Conservation (phyloP, 2,888 invertebrate species). For the Chorisops tibialis region DNA sequence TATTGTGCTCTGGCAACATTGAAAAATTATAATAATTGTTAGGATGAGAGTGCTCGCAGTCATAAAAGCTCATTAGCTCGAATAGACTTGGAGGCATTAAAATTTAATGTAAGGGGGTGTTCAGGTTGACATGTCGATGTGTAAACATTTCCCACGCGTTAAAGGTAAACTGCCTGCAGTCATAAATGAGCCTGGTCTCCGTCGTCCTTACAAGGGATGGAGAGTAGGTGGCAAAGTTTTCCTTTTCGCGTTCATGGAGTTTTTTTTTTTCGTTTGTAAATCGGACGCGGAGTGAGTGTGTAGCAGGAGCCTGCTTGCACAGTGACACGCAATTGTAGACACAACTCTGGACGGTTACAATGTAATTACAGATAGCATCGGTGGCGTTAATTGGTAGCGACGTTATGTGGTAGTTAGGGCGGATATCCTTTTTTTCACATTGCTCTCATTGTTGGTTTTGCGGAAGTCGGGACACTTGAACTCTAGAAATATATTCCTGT, state of each 20-base stretch:
- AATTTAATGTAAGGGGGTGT: slow-evolving; percentile 19
- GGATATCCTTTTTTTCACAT: slow-evolving; percentile 18
- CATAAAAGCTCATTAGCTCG: slow-evolving; percentile 25
- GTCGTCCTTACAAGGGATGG: too few relatives aligned
- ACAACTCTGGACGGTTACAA: slow-evolving; percentile 17
- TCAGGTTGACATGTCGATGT: slow-evolving; percentile 24
- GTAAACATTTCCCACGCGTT: slow-evolving; percentile 27
- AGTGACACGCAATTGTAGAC: slow-evolving; percentile 25
- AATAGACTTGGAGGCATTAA: slow-evolving; percentile 22
- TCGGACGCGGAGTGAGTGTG: background rate
- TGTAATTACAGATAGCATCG: slow-evolving; percentile 26
- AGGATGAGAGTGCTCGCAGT: background rate
- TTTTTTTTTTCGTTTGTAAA: background rate
- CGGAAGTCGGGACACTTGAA: background rate
- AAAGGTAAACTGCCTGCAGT: slow-evolving; percentile 11
- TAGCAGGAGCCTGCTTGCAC: slow-evolving; percentile 1
- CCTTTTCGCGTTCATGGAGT: background rate
- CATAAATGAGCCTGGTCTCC: slow-evolving; percentile 7
- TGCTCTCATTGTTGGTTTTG: background rate
- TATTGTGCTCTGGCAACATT: too few relatives aligned
- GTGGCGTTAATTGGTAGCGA: slow-evolving; percentile 24
- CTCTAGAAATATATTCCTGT: too few relatives aligned
- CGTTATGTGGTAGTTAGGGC: slow-evolving; percentile 17
- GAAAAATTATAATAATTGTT: slow-evolving; percentile 5
- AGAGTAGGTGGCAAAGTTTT: background rate